Evolutionary conservation across 53 echinoderm and acorn worm genomes (phyloP).

Genomic region (Crossaster papposus): DNA sequence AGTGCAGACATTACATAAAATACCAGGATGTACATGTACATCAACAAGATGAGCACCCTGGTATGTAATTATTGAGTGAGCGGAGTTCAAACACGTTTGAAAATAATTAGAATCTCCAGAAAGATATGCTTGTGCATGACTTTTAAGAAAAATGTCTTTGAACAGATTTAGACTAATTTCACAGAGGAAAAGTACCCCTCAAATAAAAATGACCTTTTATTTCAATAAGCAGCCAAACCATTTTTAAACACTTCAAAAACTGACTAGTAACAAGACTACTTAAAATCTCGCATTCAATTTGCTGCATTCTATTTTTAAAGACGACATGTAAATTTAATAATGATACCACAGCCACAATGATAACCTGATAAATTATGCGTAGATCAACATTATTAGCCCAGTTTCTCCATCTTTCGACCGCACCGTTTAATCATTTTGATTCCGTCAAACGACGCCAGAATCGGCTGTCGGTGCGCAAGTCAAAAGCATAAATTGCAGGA

Average conservation of each 20-base stretch:
- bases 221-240: not conserved
- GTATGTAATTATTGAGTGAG: no score
- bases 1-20: no score
- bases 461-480: slow-evolving; percentile 48
- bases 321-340: not conserved
- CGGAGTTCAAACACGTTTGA: no score
- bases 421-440: slow-evolving; percentile 12
- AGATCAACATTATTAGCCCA: not conserved
- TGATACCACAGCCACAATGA: not conserved
- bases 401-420: not conserved
- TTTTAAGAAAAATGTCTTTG: no score
- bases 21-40: no score
- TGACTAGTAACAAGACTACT: not conserved
- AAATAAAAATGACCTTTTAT: not conserved
- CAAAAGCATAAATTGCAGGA: slow-evolving; percentile 20
- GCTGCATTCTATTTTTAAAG: not conserved
- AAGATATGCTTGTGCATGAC: no score
- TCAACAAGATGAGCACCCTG: no score
- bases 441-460: not conserved
- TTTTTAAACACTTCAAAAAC: not conserved
- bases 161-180: no score
- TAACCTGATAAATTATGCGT: slow-evolving; percentile 29
- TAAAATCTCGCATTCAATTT: not conserved
- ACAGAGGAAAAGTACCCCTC: no score
- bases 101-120: no score